Evolutionary conservation across 1,140 invertebrate genomes (phyloP), one percentile per base, ranked within the genome.

Genomic region (Manduca sexta): DNA sequence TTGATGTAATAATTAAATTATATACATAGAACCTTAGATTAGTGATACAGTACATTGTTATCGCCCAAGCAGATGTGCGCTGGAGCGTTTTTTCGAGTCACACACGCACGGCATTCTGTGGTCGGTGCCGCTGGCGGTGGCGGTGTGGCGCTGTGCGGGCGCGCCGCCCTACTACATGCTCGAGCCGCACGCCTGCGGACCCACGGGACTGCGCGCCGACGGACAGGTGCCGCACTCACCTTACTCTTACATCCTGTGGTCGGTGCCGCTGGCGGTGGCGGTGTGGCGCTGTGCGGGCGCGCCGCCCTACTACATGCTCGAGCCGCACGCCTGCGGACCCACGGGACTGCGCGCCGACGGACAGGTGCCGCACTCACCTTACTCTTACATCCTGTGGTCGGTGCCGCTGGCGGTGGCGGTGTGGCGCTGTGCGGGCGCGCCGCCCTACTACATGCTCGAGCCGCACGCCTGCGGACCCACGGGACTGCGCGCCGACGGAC

Each of bases 371-470:
- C n/a, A n/a, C n/a, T n/a, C n/a, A n/a, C n/a, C n/a, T n/a, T n/a
- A n/a, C n/a, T n/a, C n/a, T n/a, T n/a, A n/a, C n/a, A n/a, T n/a
- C n/a, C n/a, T n/a, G n/a, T n/a, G n/a, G n/a, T n/a, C n/a, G n/a
- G n/a, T n/a, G n/a, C n/a, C n/a, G n/a, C n/a, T n/a, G n/a, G n/a
- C n/a, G n/a, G n/a, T n/a, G n/a, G n/a, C n/a, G n/a, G n/a, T n/a
- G n/a, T n/a, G n/a, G n/a, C n/a, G n/a, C n/a, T 31, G 7, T 31
- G 7, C 15, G n/a, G 11, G 11, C n/a, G 11, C 35, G 35, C 47
- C 80, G 80, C 75, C 81, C 21, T 21, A 70, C 46, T 88, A 87
- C 52, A 77, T 88, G 78, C 77, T 86, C 62, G 87, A 88, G 69
- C 86, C 88, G 0, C 84, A 87, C 51, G 74, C 83, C 2, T 76